Conservation (phyloP, 2,888 invertebrate genomes). For the Himalopsyche kuldschensis region DNA sequence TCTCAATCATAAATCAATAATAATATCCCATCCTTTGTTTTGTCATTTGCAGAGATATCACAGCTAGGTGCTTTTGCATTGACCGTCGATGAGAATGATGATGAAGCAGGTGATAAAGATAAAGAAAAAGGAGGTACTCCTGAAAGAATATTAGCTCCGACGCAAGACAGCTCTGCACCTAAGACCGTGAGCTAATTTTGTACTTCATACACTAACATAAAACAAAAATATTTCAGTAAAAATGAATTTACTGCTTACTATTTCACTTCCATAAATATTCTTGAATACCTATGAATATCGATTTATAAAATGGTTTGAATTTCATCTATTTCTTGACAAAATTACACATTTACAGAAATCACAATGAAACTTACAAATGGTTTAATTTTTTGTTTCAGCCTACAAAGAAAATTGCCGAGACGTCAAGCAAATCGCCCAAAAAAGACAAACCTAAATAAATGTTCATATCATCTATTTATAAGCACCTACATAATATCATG, state of each 20-base stretch:
- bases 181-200: background rate
- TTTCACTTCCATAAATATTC: no score
- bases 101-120: background rate
- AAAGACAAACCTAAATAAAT: slow-evolving; percentile 52
- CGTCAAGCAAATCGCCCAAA: slow-evolving; percentile 50
- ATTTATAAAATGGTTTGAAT: no score
- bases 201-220: no score
- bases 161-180: background rate
- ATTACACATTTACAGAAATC: no score
- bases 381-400: slow-evolving; percentile 46
- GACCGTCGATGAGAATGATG: background rate
- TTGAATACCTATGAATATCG: no score
- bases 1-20: slow-evolving; percentile 47
- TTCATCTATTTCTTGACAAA: no score
- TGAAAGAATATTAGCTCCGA: background rate
- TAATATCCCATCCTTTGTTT: slow-evolving; percentile 39
- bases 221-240: no score
- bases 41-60: background rate
- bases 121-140: background rate
- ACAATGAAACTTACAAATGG: no score
- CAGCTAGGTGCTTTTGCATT: background rate
- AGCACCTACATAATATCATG: background rate
- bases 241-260: no score
- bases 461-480: background rate
- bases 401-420: slow-evolving; percentile 54